Base-by-base conservation (phyloP, 2,888 invertebrate species). In the Tortricodes alternella region DNA sequence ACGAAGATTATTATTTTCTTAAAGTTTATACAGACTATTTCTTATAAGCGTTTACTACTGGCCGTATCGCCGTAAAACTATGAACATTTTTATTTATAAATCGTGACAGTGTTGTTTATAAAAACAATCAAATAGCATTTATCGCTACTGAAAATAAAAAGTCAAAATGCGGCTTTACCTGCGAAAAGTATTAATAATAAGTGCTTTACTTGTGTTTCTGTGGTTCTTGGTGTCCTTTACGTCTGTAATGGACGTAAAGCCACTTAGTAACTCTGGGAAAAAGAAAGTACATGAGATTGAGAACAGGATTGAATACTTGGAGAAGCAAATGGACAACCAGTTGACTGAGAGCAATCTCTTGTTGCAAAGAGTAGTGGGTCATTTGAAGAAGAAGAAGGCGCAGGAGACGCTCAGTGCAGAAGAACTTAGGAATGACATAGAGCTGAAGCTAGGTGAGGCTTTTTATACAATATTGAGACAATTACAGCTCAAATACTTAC, bases 101-200 rank as follows among this genome's bases (percentile, higher is more conserved):
- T 18, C 11, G 43, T 44, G 11, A 27, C 27, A 15, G n/a, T n/a
- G n/a, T n/a, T n/a, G n/a, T n/a, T n/a, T n/a, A n/a, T n/a, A n/a
- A n/a, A n/a, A n/a, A n/a, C n/a, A n/a, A n/a, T n/a, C n/a, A n/a
- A n/a, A n/a, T n/a, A n/a, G n/a, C n/a, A n/a, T n/a, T n/a, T n/a
- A n/a, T n/a, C n/a, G n/a, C n/a, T n/a, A n/a, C n/a, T n/a, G n/a
- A n/a, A n/a, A n/a, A n/a, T n/a, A 6, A 3, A 29, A 18, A 24
- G 13, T 41, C 61, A 86, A 74, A 70, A 90, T 90, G 90, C 84
- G 90, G 65, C 50, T 86, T n/a, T 85, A 87, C 65, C 59, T 83
- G 35, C 75, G 76, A 56, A 88, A 81, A 73, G 53, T 85, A 34
- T 65, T 77, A 3, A 48, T 80, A 34, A 62, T 75, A 2, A 64